phyloP scores from a whole-genome alignment of 2,888 invertebrate species.

The Noctua pronuba region DNA sequence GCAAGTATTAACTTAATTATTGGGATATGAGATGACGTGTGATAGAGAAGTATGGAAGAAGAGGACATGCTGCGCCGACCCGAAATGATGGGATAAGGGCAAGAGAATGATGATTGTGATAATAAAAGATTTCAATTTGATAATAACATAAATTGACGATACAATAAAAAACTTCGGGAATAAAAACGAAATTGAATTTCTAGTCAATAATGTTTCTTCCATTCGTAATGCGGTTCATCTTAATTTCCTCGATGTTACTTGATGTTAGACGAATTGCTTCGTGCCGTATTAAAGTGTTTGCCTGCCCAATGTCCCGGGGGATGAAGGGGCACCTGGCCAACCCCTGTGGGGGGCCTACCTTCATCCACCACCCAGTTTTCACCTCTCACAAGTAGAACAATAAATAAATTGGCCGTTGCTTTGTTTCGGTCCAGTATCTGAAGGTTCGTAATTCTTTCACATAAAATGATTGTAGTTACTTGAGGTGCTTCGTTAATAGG shows the following conservation, averaged over 20 bases:
- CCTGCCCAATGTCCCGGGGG: slow-evolving; percentile 71
- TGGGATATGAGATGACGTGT: too few species aligned
- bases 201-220: slow-evolving; percentile 8
- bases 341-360: slow-evolving; percentile 57
- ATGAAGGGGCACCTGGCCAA: slow-evolving; percentile 61
- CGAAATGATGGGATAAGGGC: too few species aligned
- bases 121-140: slow-evolving; percentile 2
- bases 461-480: slow-evolving; percentile 54
- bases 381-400: slow-evolving; percentile 70
- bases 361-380: slow-evolving; percentile 65
- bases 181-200: slow-evolving; percentile 35
- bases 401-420: slow-evolving; percentile 74
- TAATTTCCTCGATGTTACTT: slow-evolving; percentile 69
- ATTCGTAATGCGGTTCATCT: slow-evolving; percentile 62
- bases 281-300: slow-evolving; percentile 79
- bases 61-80: too few species aligned
- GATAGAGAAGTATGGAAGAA: too few species aligned
- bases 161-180: neutral
- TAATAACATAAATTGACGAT: neutral
- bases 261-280: slow-evolving; percentile 75
- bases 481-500: slow-evolving; percentile 49
- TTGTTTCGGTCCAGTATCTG: slow-evolving; percentile 63
- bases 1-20: neutral
- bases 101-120: too few species aligned
- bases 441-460: slow-evolving; percentile 58